Evolutionary conservation across 2,888 invertebrate species (phyloP), one percentile per base, ranked within the genome.

Genomic region (Drosophila affinis): DNA sequence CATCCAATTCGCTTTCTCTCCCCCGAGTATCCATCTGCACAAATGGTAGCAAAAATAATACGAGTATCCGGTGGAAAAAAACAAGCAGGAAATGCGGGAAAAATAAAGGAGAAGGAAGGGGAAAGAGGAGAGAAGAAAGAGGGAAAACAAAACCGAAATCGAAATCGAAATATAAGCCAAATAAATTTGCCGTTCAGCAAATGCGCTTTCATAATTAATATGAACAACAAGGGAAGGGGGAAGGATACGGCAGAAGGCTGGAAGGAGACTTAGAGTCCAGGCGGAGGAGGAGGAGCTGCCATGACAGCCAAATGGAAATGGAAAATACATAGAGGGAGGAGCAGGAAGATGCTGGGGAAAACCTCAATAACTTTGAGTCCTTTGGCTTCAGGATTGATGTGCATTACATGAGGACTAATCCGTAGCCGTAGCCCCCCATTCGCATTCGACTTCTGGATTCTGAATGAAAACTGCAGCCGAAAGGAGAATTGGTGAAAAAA

Each of bases 101-200:
- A 63, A 59, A 4, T 17, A n/a, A 32, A 17, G 21, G 2, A 12
- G 29, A 32, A 0, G 9, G 17, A 9, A 14, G 3, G 9, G 18
- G 12, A 12, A 34, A n/a, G 17, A 27, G 39, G 3, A 24, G 5
- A 49, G 46, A 54, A 62, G 39, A 18, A 18, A 18, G 29, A 14
- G 27, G 32, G 39, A 18, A 39, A 61, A 58, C 34, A 46, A 39
- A 70, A 76, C 48, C 65, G 51, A 79, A 81, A 87, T 76, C 82
- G 85, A 81, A 87, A 87, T 73, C 82, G 85, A 81, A 87, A 87
- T 73, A 78, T 85, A 88, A 88, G 88, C 88, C 87, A 88, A 84
- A 81, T 79, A 85, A 77, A 79, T 88, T 81, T 81, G 63, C 68
- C 75, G 54, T 75, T 83, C 79, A 68, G 68, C 87, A 83, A 87